These are phyloP conservation scores for Spongilla lacustris DNA, from an alignment of 37 sponge, comb jelly and placozoan species.

Conservation along the genomic window DNA sequence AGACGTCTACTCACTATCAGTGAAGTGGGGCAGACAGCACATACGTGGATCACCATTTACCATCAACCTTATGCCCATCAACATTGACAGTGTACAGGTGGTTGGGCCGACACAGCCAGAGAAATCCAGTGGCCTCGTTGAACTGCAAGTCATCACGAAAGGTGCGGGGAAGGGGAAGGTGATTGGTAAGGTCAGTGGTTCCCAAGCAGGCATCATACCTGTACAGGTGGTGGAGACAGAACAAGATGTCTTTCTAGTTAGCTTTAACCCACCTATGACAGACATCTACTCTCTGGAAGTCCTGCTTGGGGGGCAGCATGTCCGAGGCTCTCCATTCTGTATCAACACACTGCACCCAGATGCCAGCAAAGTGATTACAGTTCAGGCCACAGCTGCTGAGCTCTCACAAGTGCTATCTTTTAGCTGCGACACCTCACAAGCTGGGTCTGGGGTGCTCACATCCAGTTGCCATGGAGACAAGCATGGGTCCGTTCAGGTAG, in stretches of 20 bases:
- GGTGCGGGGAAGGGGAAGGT: conserved; percentile 42
- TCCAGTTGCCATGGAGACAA: conserved; percentile 27
- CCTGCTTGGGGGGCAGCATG: conserved; percentile 27
- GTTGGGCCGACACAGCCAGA: conserved; percentile 11
- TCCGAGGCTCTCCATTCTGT: conserved; percentile 58
- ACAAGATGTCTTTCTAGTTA: conserved; percentile 1
- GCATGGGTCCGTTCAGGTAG: conserved; percentile 13
- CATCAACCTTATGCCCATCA: conserved; percentile 52
- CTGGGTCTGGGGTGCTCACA: conserved; percentile 57
- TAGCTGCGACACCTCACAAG: conserved; percentile 29
- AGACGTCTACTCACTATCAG: conserved; percentile 48
- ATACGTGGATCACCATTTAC: conserved; percentile 65
- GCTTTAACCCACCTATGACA: conserved; percentile 20
- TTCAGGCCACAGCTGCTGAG: neutral
- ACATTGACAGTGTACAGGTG: conserved; percentile 28
- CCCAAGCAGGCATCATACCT: neutral
- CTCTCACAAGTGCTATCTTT: neutral
- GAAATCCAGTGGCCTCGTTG: neutral
- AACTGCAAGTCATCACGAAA: conserved; percentile 25
- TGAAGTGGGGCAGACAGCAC: conserved; percentile 27
- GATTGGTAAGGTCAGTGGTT: conserved; percentile 26
- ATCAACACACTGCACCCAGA: conserved; percentile 36
- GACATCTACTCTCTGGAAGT: conserved; percentile 51
- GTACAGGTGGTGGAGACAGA: neutral
- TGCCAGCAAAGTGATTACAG: neutral